Conservation (phyloP, 1,140 invertebrate species). For the Scaptomyza pallida region DNA sequence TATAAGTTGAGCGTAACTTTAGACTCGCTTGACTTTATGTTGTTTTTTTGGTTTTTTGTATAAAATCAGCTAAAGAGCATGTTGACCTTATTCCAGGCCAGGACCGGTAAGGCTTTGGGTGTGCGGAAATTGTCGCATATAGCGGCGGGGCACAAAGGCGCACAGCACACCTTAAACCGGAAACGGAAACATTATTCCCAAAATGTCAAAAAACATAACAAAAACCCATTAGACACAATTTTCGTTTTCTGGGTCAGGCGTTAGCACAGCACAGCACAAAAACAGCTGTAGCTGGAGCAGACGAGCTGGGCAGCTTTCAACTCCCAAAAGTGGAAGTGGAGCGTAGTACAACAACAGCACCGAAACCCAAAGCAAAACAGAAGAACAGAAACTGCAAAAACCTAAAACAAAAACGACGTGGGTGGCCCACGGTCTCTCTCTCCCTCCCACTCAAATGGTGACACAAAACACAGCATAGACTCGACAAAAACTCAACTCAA, state of each 20-base stretch:
- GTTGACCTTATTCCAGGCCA: slow-evolving; percentile 64
- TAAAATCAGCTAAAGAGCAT: slow-evolving; percentile 62
- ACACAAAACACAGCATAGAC: slow-evolving; percentile 34
- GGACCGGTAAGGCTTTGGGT: background rate
- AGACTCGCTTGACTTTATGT: slow-evolving; percentile 37
- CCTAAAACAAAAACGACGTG: slow-evolving; percentile 65
- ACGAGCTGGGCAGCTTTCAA: slow-evolving; percentile 21
- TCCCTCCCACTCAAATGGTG: slow-evolving; percentile 13
- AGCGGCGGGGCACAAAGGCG: slow-evolving; percentile 33
- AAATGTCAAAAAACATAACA: slow-evolving; percentile 82
- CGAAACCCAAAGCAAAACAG: slow-evolving; percentile 31
- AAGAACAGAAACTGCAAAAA: slow-evolving; percentile 20
- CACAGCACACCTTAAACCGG: slow-evolving; percentile 77
- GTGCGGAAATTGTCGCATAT: slow-evolving; percentile 73
- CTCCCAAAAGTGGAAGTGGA: slow-evolving; percentile 63
- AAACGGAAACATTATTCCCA: slow-evolving; percentile 80
- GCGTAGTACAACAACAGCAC: slow-evolving; percentile 28
- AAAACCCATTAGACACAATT: slow-evolving; percentile 77
- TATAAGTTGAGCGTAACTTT: background rate
- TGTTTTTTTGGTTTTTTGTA: too few relatives aligned
- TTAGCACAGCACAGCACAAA: slow-evolving; percentile 43
- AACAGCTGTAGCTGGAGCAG: slow-evolving; percentile 4
- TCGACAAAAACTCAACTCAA: slow-evolving; percentile 38
- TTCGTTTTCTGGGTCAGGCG: slow-evolving; percentile 74
- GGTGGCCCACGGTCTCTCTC: slow-evolving; percentile 24